A percentile compares a stretch with the other conserved stretches of the same genome.
These are phyloP conservation scores for Cephus sareptanus DNA, from an alignment of 2,888 invertebrate genomes.

Conservation along the genomic window DNA sequence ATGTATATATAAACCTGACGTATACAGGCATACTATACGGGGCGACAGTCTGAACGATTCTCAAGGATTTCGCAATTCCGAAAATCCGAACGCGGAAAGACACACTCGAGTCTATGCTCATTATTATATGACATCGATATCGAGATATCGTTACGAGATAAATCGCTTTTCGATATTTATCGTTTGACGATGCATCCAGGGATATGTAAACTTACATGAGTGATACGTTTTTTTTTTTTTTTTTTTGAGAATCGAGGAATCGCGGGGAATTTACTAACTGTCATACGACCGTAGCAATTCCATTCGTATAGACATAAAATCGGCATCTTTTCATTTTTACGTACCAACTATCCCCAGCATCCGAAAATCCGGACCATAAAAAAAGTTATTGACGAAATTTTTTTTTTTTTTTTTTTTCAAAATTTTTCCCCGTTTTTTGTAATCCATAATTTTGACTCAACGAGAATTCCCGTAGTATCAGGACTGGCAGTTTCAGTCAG, in stretches of 20 bases:
- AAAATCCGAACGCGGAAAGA: neutral
- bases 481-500: too few species aligned
- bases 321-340: neutral
- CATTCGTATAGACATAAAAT: neutral
- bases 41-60: neutral
- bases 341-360: neutral
- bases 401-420: neutral
- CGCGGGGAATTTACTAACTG: neutral
- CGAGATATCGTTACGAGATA: neutral
- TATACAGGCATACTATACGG: neutral
- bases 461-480: too few species aligned
- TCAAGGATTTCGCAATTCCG: neutral
- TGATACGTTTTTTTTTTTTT: neutral
- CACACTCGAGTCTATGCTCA: neutral
- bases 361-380: neutral
- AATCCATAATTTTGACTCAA: too few species aligned
- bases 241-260: neutral
- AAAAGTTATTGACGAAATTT: neutral
- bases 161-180: neutral
- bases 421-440: neutral
- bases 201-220: neutral
- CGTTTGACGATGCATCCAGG: neutral
- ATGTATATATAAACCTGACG: neutral
- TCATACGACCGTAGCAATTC: neutral
- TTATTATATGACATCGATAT: neutral